A percentile compares a stretch with the other conserved stretches of the same genome.
Evolutionary conservation across 2,888 invertebrate species (phyloP).

Genomic region (Andrena chrysosceles): DNA sequence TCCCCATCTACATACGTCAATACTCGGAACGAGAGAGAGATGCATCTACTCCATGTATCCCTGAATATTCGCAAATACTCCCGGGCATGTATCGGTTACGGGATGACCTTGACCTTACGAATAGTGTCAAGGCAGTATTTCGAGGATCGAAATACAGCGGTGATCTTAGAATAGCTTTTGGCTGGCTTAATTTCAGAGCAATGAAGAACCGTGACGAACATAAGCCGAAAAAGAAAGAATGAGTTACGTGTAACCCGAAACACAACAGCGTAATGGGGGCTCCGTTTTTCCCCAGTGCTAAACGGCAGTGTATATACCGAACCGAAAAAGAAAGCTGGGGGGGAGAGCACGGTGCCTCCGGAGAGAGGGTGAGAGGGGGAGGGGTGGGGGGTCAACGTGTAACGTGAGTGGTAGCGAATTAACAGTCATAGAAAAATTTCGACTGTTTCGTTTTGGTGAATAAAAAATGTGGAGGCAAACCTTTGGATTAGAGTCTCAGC

Average conservation of each 20-base stretch:
- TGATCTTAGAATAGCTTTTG: slow-evolving; percentile 11
- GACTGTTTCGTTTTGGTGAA: slow-evolving; percentile 68
- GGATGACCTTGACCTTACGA: slow-evolving; percentile 41
- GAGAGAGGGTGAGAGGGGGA: neutral
- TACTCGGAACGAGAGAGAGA: slow-evolving; percentile 7
- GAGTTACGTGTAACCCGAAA: slow-evolving; percentile 33
- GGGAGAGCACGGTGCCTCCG: slow-evolving; percentile 53
- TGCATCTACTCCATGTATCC: neutral
- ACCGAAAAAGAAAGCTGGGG: slow-evolving; percentile 42
- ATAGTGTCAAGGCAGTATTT: slow-evolving; percentile 28
- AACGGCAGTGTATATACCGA: slow-evolving; percentile 45
- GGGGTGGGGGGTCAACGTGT: slow-evolving; percentile 31
- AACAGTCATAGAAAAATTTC: slow-evolving; percentile 58
- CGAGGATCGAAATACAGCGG: neutral
- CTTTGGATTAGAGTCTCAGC: slow-evolving; percentile 84
- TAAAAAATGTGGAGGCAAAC: slow-evolving; percentile 83
- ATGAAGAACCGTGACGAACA: slow-evolving; percentile 38
- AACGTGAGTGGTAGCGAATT: slow-evolving; percentile 48
- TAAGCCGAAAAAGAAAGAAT: slow-evolving; percentile 8
- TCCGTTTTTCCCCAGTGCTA: slow-evolving; percentile 50
- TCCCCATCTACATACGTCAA: slow-evolving; percentile 7
- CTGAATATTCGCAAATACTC: neutral
- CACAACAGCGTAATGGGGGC: slow-evolving; percentile 27
- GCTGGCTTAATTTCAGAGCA: slow-evolving; percentile 43
- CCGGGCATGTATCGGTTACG: slow-evolving; percentile 1